These are phyloP conservation scores for Pseudobourletiella spinata DNA, from an alignment of 1,140 invertebrate genomes.

Conservation along the genomic window DNA sequence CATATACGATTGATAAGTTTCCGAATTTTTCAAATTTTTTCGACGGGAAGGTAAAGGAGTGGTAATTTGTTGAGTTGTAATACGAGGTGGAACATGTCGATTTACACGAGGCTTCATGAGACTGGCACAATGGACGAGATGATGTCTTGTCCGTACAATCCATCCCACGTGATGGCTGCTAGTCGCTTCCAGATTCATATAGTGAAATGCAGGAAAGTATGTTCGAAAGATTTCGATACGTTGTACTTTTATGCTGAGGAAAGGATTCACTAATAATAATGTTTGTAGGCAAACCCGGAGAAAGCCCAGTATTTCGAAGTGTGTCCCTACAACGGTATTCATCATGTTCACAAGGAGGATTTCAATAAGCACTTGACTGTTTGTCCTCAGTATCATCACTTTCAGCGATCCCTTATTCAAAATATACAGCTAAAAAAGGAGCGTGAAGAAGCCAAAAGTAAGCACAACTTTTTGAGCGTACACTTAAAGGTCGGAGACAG, in stretches of 20 bases:
- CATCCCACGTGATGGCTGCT: not conserved
- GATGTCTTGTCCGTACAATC: slow-evolving; percentile 15
- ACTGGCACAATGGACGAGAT: not conserved
- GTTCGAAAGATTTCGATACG: too few relatives aligned
- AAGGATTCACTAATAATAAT: too few relatives aligned
- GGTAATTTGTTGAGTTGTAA: not conserved
- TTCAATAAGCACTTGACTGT: not conserved
- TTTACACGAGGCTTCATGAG: not conserved
- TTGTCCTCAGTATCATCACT: slow-evolving; percentile 4
- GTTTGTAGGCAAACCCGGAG: slow-evolving; percentile 1
- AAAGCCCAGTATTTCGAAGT: not conserved
- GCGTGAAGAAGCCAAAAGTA: too few relatives aligned
- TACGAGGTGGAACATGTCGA: not conserved
- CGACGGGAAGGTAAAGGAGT: not conserved
- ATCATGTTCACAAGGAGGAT: slow-evolving; percentile 4
- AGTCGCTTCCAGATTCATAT: slow-evolving; percentile 2
- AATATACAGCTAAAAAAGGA: not conserved
- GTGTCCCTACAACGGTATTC: slow-evolving; percentile 15
- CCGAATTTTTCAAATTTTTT: too few relatives aligned
- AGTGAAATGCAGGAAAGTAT: slow-evolving; percentile 15
- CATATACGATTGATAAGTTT: too few relatives aligned
- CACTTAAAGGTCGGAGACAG: too few relatives aligned
- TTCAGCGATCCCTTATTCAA: not conserved
- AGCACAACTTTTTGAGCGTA: too few relatives aligned
- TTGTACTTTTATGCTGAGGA: too few relatives aligned